Evolutionary conservation across 2,797 vertebrate species (phyloP).

Genomic region (Centropyge bicolor): DNA sequence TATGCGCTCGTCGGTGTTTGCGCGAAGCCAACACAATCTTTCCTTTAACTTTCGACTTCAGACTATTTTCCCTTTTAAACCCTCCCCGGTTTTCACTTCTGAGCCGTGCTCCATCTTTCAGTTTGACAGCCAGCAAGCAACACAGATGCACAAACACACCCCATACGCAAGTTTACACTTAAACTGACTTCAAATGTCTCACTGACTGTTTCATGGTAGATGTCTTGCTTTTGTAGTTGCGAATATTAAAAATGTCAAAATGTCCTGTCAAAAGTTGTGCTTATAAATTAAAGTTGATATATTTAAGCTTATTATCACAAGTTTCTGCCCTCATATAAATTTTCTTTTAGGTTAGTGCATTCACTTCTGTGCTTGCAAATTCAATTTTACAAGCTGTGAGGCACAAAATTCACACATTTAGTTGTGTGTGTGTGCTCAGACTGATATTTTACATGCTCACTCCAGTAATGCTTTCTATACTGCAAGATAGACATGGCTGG

Average conservation of each 20-base stretch:
- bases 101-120: constrained; percentile 38
- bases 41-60: constrained; percentile 59
- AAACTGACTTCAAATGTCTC: constrained; percentile 53
- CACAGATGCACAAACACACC: constrained; percentile 50
- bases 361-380: constrained; percentile 23
- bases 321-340: constrained; percentile 22
- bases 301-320: constrained; percentile 51
- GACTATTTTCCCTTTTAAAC: constrained; percentile 52
- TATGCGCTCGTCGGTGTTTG: constrained; percentile 38
- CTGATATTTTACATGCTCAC: constrained; percentile 24
- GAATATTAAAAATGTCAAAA: constrained; percentile 61
- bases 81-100: constrained; percentile 40
- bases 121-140: constrained; percentile 64
- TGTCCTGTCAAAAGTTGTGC: constrained; percentile 42
- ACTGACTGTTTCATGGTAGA: constrained; percentile 35
- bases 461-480: constrained; percentile 20
- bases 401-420: constrained; percentile 12
- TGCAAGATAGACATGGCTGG: constrained; percentile 12
- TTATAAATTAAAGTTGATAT: constrained; percentile 41
- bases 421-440: constrained; percentile 4
- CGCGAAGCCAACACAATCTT: constrained; percentile 44
- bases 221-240: constrained; percentile 46
- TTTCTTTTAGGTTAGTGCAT: constrained; percentile 11
- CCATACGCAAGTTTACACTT: constrained; percentile 48
- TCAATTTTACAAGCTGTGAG: constrained; percentile 41